Conservation (phyloP, 2,888 invertebrate genomes). For the Agrotis puta region DNA sequence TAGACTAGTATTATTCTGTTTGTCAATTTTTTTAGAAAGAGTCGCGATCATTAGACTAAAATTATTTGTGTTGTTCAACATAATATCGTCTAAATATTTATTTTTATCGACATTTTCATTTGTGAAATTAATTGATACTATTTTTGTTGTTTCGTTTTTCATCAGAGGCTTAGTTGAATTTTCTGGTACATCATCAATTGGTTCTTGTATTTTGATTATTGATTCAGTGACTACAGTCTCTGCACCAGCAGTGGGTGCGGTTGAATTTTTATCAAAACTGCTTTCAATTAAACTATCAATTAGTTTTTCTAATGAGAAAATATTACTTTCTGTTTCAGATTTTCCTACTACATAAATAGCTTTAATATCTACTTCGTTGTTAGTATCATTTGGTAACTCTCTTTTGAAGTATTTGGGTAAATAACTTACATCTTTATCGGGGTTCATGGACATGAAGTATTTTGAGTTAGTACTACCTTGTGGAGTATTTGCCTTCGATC, state of each 20-base stretch:
- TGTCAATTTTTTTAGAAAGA: constrained; percentile 78
- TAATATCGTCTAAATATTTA: constrained; percentile 61
- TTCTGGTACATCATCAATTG: constrained; percentile 11
- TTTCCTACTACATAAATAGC: constrained; percentile 68
- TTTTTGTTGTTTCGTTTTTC: constrained; percentile 51
- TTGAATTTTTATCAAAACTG: constrained; percentile 68
- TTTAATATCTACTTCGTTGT: constrained; percentile 59
- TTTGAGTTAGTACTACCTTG: constrained; percentile 45
- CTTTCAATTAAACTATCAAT: constrained; percentile 79
- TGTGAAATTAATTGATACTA: constrained; percentile 67
- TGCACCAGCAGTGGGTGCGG: constrained; percentile 29
- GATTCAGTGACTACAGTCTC: constrained; percentile 31
- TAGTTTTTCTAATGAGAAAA: constrained; percentile 77
- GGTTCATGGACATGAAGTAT: constrained; percentile 60
- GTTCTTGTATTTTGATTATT: constrained; percentile 9
- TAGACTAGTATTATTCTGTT: constrained; percentile 79
- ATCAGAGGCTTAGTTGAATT: constrained; percentile 11
- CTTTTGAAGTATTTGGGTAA: constrained; percentile 77
- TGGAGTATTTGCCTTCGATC: constrained; percentile 32
- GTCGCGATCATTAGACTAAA: constrained; percentile 74
- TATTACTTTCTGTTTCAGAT: constrained; percentile 64
- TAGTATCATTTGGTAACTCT: constrained; percentile 71
- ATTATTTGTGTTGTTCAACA: constrained; percentile 57
- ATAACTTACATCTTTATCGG: constrained; percentile 56
- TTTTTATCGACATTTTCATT: constrained; percentile 70